Base-by-base conservation (phyloP, 2,113 vertebrate genomes). In the Phrynosoma platyrhinos region DNA sequence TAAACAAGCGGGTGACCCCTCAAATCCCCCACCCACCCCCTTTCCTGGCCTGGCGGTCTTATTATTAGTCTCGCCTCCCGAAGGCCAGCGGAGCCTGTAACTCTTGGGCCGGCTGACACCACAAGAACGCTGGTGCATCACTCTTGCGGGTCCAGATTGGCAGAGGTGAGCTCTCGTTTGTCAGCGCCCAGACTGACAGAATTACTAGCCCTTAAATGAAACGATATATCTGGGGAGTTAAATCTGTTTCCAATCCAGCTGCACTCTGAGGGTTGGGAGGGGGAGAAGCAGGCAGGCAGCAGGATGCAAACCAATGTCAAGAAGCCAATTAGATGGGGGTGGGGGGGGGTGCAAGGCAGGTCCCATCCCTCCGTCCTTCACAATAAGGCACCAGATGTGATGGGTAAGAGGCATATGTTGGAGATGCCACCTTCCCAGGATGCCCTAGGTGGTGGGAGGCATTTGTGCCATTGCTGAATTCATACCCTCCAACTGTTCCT, bases 31-130 rank as follows among this genome's bases (percentile, higher is more conserved):
- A 9, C 47, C 52, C 30, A n/a, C 8, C 2, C 30, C 78, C 16
- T 5, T 16, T n/a, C 52, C 12, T 9, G 52, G 16, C 27, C 55
- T 20, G 47, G n/a, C 53, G 6, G 14, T 32, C 79, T 12, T 71
- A 1, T 93, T 94, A 96, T 96, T 95, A 95, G 94, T 97, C 94
- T 93, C 84, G 93, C 89, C 94, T 95, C 68, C 90, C 92, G 97
- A 98, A 98, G 97, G 97, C 96, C 97, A 95, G 93, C 79, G 58
- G 89, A 90, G 96, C 95, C 97, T 93, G 97, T 97, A 96, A 98
- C 96, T 96, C 94, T 96, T 93, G 27, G 82, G n/a, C 25, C 92
- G 91, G 64, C 92, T 96, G 96, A 96, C 95, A 96, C 82, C 64
- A 86, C 90, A 89, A 93, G 93, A 93, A 1, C 88, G 82, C 90